Conservation (phyloP, 2,888 invertebrate species). For the Drosophila melanocephala region DNA sequence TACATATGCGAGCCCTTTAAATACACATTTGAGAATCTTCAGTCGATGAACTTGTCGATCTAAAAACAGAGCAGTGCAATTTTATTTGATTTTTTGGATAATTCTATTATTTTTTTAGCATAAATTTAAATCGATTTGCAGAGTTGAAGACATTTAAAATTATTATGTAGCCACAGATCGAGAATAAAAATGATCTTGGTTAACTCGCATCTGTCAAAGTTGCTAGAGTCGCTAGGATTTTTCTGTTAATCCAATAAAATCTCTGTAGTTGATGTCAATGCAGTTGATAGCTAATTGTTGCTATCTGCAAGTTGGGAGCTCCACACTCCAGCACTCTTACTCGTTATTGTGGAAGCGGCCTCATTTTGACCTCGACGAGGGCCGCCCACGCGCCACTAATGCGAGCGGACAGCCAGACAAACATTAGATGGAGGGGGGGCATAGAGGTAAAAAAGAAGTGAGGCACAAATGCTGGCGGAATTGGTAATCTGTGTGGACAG, state of each 20-base stretch:
- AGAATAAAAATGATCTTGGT: not conserved
- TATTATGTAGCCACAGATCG: not conserved
- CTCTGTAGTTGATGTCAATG: not conserved
- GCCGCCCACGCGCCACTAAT: conserved; percentile 37
- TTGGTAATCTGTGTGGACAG: conserved; percentile 61
- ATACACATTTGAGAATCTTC: no score
- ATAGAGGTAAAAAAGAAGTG: not conserved
- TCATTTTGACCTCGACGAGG: conserved; percentile 40
- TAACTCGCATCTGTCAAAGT: not conserved
- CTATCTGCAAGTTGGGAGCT: not conserved
- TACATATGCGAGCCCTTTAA: not conserved
- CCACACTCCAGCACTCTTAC: not conserved
- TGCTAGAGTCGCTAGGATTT: not conserved
- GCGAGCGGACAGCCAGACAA: conserved; percentile 24
- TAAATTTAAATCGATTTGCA: no score
- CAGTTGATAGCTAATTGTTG: no score
- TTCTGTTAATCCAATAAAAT: not conserved
- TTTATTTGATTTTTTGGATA: no score
- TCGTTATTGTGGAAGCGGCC: conserved; percentile 23
- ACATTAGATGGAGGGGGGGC: not conserved
- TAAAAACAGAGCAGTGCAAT: no score
- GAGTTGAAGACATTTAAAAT: no score
- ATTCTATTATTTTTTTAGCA: no score
- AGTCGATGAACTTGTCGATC: no score
- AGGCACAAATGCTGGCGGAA: conserved; percentile 5